phyloP scores from a whole-genome alignment of 2,888 invertebrate genomes.

The Augiades crinisus region DNA sequence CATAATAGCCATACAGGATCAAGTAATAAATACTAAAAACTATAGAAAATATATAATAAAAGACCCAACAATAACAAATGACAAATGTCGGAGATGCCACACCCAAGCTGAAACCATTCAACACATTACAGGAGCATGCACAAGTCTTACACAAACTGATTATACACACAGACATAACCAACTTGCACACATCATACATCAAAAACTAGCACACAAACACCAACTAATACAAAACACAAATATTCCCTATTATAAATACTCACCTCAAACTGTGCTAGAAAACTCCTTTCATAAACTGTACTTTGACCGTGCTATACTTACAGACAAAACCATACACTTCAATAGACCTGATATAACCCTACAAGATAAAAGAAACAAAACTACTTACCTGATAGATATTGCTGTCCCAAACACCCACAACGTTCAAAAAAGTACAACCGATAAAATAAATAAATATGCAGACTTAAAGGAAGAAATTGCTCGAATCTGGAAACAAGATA shows the following conservation, averaged over 20 bases:
- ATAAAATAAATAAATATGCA: neutral
- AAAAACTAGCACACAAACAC: neutral
- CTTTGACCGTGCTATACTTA: too few species aligned
- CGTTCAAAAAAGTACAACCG: neutral
- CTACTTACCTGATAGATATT: neutral
- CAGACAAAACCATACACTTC: neutral
- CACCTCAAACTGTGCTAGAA: too few species aligned
- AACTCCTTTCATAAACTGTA: too few species aligned
- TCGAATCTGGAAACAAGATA: neutral
- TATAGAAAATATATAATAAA: neutral
- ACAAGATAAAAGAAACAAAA: neutral
- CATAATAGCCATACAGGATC: neutral
- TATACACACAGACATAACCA: neutral
- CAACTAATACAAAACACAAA: neutral
- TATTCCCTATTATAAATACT: too few species aligned
- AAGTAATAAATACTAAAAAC: neutral
- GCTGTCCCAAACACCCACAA: slow-evolving; percentile 1
- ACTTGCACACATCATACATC: neutral
- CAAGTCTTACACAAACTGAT: neutral
- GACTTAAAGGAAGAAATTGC: neutral
- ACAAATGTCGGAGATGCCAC: too few species aligned
- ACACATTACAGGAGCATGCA: neutral
- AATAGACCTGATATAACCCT: neutral
- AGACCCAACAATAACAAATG: neutral
- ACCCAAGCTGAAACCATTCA: neutral